Base-by-base conservation (phyloP, 2,797 vertebrate species). In the Ctenopoma multispine region DNA sequence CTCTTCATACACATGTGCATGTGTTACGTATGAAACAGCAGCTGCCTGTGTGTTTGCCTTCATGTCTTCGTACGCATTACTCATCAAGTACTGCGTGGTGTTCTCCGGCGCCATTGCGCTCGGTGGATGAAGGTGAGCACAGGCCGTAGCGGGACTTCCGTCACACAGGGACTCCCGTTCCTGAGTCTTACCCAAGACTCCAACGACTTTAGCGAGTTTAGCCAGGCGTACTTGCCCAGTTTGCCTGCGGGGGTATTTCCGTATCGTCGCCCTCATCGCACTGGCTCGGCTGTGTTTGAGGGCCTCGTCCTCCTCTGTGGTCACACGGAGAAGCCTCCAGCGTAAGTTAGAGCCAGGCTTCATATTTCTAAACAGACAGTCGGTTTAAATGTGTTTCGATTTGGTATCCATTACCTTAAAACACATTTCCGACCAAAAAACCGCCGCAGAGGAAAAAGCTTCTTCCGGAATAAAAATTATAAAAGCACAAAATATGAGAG, bases 21-120 rank as follows among this genome's bases (percentile, higher is more conserved):
- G n/a, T 0, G 31, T 29, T 3, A 44, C 66, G 1, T 3, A 10
- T 0, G 49, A 15, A 7, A 12, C 48, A 0, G 65, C 3, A 4
- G 0, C 14, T 0, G 56, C 4, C 15, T 27, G 2, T 2, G 0
- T 0, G 7, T 18, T 8, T 0, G n/a, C 13, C 11, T 14, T 15
- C 67, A 88, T 5, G 46, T 94, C 93, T 1, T 84, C 83, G 4
- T 94, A 94, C 8, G 76, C 90, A 0, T 88, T 72, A 27, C 77
- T 72, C 93, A 95, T 95, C 4, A 95, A 50, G 77, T 94, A 95
- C 75, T 95, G 94, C 1, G 94, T 95, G 0, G 94, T 95, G 89
- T 95, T 95, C 2, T 15, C 29, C 3, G 95, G 95, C 62, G 95
- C 95, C 93, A 93, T 94, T 4, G 89, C 80, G 0, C 91, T 90